phyloP scores from a whole-genome alignment of 2,888 invertebrate species.

The Lasioglossum oenotherae region DNA sequence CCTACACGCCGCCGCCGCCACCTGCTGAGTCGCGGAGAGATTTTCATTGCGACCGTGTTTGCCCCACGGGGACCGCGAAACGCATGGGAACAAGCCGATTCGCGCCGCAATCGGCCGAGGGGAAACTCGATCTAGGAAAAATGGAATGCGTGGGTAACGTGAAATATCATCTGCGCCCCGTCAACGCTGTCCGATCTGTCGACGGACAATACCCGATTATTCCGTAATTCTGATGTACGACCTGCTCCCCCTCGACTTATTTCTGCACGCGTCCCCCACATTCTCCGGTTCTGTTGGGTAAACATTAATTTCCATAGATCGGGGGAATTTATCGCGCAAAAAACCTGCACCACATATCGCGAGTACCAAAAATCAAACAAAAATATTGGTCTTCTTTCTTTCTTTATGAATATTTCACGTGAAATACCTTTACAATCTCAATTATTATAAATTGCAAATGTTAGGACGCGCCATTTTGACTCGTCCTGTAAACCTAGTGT shows the following conservation, averaged over 20 bases:
- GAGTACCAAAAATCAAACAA: background rate
- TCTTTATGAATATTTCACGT: background rate
- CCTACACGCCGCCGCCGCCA: conserved; percentile 24
- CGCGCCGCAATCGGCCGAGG: conserved; percentile 39
- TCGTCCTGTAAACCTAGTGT: background rate
- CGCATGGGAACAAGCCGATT: conserved; percentile 3
- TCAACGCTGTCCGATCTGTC: conserved; percentile 45
- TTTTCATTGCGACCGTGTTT: conserved; percentile 44
- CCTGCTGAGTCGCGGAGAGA: conserved; percentile 62
- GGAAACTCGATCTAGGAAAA: conserved; percentile 33
- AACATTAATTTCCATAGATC: conserved; percentile 52
- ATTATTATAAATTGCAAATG: too few relatives aligned
- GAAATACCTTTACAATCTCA: background rate
- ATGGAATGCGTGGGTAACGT: conserved; percentile 50
- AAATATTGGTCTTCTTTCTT: background rate
- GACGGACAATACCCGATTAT: conserved; percentile 54
- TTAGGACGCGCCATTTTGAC: too few relatives aligned
- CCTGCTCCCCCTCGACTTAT: conserved; percentile 2
- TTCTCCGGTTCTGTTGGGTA: conserved; percentile 22
- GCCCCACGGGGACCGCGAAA: conserved; percentile 32
- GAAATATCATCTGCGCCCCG: conserved; percentile 48
- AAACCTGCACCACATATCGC: background rate
- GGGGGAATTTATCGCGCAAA: conserved; percentile 31
- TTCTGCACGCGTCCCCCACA: background rate
- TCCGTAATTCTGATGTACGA: conserved; percentile 57